phyloP scores from a whole-genome alignment of 2,888 invertebrate genomes.

The Dorcus hopei region DNA sequence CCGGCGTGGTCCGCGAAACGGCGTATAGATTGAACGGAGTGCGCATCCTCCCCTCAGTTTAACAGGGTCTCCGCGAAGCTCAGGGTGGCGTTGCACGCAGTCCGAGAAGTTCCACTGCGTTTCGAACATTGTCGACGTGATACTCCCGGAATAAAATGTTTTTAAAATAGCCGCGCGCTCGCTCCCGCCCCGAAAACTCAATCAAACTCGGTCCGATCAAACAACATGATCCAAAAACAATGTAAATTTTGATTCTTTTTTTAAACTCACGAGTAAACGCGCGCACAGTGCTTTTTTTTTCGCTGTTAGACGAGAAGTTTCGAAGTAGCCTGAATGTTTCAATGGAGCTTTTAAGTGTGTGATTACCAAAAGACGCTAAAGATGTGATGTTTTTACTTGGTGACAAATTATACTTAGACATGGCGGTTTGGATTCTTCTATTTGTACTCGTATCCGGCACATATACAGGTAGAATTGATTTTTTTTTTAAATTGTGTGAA shows the following conservation, averaged over 20 bases:
- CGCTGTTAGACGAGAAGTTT: background rate
- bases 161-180: conserved; percentile 23
- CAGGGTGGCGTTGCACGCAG: conserved; percentile 34
- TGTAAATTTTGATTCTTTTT: background rate
- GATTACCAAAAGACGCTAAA: conserved; percentile 3
- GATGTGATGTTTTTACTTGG: conserved; percentile 23
- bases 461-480: conserved; percentile 23
- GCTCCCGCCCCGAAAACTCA: background rate
- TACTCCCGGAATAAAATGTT: conserved; percentile 23
- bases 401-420: conserved; percentile 9
- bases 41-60: conserved; percentile 28
- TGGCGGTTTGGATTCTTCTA: conserved; percentile 29
- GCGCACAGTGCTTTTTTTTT: background rate
- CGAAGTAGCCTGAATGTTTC: background rate
- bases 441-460: conserved; percentile 25
- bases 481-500: no score
- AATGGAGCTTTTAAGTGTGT: no score
- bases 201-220: no score
- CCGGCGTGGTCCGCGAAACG: conserved; percentile 24
- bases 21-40: conserved; percentile 31
- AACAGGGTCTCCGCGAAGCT: conserved; percentile 31
- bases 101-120: conserved; percentile 28
- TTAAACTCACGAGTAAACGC: background rate
- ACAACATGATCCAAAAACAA: background rate
- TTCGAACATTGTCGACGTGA: conserved; percentile 24